These are phyloP conservation scores for honey bee (Apis mellifera) DNA, from an alignment of 1,140 invertebrate genomes.

Conservation along the genomic window Amel_HAv3.1 CM009931.2:12259501-12260000, in stretches of 20 bases:
- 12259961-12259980: too few species aligned
- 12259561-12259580: neutral
- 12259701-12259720: neutral
- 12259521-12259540: neutral
- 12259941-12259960: too few species aligned
- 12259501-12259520: neutral
- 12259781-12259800: neutral
- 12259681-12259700: neutral
- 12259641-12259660: neutral
- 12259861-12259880: too few species aligned
- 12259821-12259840: neutral
- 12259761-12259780: neutral
- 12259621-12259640: neutral
- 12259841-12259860: neutral
- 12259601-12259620: slow-evolving; percentile 14
- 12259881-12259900: too few species aligned
- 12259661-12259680: neutral
- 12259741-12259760: neutral
- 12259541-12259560: neutral
- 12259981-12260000: too few species aligned
- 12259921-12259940: too few species aligned
- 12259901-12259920: too few species aligned
- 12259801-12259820: neutral
- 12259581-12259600: slow-evolving; percentile 13
- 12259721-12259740: neutral